phyloP scores from a whole-genome alignment of 2,113 vertebrate genomes.

The Nettapus auritus region DNA sequence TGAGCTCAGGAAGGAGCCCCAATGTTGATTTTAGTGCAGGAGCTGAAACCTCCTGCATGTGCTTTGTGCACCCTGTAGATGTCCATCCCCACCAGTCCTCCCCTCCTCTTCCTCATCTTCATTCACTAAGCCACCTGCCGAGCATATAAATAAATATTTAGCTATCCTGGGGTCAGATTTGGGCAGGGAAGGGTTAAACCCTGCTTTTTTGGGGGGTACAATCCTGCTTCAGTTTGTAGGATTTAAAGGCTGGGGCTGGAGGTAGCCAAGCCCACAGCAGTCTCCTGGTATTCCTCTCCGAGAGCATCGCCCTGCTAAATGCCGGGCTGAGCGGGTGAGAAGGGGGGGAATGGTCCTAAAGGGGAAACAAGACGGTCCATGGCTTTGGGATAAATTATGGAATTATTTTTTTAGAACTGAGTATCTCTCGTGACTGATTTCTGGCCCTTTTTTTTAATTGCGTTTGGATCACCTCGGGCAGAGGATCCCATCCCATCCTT shows the following conservation, averaged over 20 bases:
- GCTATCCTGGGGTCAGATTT: not conserved
- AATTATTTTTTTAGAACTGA: not conserved
- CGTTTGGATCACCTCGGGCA: not conserved
- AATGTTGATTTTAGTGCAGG: not conserved
- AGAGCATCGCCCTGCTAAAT: not conserved
- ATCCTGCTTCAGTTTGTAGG: not conserved
- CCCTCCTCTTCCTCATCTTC: not conserved
- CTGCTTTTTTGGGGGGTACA: not conserved
- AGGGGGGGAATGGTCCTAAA: too few relatives aligned
- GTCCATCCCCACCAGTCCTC: rapidly evolving
- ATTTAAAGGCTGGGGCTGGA: not conserved
- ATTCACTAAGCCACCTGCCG: not conserved
- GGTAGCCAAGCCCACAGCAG: not conserved
- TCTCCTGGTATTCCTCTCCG: not conserved
- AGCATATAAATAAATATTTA: rapidly evolving
- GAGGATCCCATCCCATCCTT: not conserved
- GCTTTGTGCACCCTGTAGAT: not conserved
- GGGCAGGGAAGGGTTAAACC: not conserved
- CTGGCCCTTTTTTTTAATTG: not conserved
- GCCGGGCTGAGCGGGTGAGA: not conserved
- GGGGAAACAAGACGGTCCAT: not conserved
- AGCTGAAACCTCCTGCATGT: not conserved
- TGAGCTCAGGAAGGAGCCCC: not conserved
- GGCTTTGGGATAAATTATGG: not conserved
- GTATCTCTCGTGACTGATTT: not conserved